Evolutionary conservation across 2,113 vertebrate genomes (phyloP).

Genomic region (Zosterops borbonicus): DNA sequence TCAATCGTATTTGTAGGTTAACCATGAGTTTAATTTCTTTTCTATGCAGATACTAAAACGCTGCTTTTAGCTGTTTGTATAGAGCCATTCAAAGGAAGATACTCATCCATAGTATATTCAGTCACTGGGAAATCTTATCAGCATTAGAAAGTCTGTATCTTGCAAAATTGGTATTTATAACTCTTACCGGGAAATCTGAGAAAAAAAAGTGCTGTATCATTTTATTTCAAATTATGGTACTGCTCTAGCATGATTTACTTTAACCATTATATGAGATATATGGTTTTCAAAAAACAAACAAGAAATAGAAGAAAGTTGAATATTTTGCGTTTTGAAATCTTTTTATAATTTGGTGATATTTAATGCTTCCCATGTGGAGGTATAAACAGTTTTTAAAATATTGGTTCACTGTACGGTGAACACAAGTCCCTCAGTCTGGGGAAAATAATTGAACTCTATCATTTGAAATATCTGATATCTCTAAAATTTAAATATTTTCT

Average conservation of each 20-base stretch:
- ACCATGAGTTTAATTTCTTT: background rate
- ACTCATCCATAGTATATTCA: background rate
- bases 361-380: background rate
- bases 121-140: background rate
- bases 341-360: background rate
- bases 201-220: background rate
- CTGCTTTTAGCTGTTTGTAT: background rate
- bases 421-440: background rate
- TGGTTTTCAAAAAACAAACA: background rate
- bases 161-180: background rate
- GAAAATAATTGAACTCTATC: background rate
- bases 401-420: background rate
- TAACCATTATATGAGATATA: background rate
- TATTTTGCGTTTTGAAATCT: background rate
- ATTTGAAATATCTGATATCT: background rate
- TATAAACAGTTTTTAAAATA: background rate
- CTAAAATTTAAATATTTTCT: background rate
- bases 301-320: background rate
- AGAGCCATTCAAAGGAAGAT: background rate
- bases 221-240: background rate
- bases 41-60: background rate
- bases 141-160: background rate
- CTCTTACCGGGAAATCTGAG: background rate
- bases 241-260: background rate
- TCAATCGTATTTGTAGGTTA: background rate